A percentile compares a stretch with the other conserved stretches of the same genome.
phyloP scores from a whole-genome alignment of 2,113 vertebrate species.

The Zosterops hypoxanthus region DNA sequence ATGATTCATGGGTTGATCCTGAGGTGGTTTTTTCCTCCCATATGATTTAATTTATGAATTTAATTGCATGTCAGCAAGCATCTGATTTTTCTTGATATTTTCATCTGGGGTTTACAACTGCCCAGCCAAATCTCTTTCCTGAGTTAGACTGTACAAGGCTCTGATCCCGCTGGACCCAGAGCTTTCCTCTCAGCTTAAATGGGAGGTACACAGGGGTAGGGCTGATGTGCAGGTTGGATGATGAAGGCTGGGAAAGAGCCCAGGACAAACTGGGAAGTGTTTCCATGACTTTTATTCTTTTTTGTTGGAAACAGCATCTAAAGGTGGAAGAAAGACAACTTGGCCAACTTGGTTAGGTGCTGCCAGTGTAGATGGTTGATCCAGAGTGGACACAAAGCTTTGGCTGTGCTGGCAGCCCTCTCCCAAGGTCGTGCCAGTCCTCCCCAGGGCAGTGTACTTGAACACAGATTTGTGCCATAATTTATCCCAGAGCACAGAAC shows the following conservation, averaged over 20 bases:
- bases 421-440: background rate
- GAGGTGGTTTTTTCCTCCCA: background rate
- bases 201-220: background rate
- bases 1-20: constrained; percentile 16
- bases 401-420: background rate
- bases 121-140: background rate
- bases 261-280: rapidly evolving
- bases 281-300: background rate
- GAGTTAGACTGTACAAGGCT: background rate
- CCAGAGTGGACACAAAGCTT: background rate
- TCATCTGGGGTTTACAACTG: background rate
- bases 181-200: background rate
- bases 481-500: background rate
- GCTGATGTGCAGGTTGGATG: background rate
- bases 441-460: background rate
- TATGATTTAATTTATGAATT: constrained; percentile 6
- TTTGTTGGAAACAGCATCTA: background rate
- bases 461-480: background rate
- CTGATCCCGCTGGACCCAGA: background rate
- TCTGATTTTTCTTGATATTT: background rate
- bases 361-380: background rate
- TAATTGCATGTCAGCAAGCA: background rate
- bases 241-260: background rate
- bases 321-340: background rate
- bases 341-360: background rate